Percentiles rank a stretch among this genome's conserved stretches.
phyloP scores from a whole-genome alignment of 2,113 vertebrate genomes.

The Pangasianodon hypophthalmus region DNA sequence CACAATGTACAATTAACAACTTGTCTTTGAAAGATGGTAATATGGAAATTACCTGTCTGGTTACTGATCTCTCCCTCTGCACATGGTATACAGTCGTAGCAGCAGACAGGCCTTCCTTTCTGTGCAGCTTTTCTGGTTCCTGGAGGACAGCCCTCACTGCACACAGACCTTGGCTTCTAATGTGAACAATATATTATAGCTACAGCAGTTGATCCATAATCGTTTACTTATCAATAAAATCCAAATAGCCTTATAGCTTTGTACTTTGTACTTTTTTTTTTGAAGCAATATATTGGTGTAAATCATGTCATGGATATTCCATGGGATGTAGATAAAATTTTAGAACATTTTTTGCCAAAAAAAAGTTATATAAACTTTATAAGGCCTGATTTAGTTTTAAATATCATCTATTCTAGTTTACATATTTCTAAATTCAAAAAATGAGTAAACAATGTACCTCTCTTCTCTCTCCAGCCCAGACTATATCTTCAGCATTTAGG shows the following conservation, averaged over 20 bases:
- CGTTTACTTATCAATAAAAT: background rate
- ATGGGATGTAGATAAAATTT: too few relatives aligned
- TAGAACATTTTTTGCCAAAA: too few relatives aligned
- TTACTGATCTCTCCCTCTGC: constrained; percentile 64
- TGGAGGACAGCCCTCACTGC: constrained; percentile 64
- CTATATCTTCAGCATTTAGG: constrained; percentile 62
- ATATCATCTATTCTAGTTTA: too few relatives aligned
- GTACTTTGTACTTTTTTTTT: background rate
- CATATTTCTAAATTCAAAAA: too few relatives aligned
- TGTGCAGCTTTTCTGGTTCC: constrained; percentile 63
- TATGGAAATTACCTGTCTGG: constrained; percentile 57
- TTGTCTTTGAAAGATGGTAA: constrained; percentile 12
- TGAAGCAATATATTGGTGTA: background rate
- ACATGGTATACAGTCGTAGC: constrained; percentile 66
- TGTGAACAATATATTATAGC: constrained; percentile 12
- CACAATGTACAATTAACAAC: constrained; percentile 55
- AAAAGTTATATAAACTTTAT: too few relatives aligned
- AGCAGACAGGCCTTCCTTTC: constrained; percentile 66
- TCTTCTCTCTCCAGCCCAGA: constrained; percentile 63
- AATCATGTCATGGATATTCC: background rate
- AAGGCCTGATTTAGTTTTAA: too few relatives aligned
- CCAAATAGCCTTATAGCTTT: background rate
- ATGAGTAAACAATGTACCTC: background rate
- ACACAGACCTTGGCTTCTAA: constrained; percentile 66
- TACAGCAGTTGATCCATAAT: too few relatives aligned